Evolutionary conservation across 2,113 vertebrate genomes (phyloP).

Genomic region (Labrus mixtus): DNA sequence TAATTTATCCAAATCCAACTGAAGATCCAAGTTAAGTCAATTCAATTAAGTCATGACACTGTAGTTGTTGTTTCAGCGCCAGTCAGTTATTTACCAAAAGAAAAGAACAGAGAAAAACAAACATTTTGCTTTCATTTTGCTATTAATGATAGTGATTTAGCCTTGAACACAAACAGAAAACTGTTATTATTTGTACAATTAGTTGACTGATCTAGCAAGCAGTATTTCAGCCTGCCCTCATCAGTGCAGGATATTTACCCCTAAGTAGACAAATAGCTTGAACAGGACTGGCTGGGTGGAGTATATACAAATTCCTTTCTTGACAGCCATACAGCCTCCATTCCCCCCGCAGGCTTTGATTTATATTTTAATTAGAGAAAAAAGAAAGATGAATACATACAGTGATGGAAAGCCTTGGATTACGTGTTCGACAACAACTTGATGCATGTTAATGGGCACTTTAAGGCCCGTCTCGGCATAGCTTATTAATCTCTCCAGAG

Average conservation of each 20-base stretch:
- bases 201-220: neutral
- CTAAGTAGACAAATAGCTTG: constrained; percentile 3
- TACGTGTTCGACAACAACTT: constrained; percentile 15
- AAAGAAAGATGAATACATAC: constrained; percentile 36
- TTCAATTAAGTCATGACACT: constrained; percentile 38
- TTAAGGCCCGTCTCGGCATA: constrained; percentile 15
- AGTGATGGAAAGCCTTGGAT: constrained; percentile 31
- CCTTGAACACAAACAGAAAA: neutral
- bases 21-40: constrained; percentile 50
- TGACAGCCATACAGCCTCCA: neutral
- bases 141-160: neutral
- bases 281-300: neutral
- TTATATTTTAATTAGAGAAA: constrained; percentile 54
- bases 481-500: constrained; percentile 61
- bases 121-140: neutral
- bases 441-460: constrained; percentile 65
- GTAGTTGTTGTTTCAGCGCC: constrained; percentile 42
- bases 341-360: constrained; percentile 32
- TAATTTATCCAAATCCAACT: constrained; percentile 40
- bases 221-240: constrained; percentile 5
- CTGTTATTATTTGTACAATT: neutral
- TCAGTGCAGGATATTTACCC: neutral
- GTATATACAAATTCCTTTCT: neutral
- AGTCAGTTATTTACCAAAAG: constrained; percentile 28
- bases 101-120: too few relatives aligned